A percentile compares a stretch with the other conserved stretches of the same genome.
Conservation (phyloP, 1,140 invertebrate species). For the Prorops nasuta region DNA sequence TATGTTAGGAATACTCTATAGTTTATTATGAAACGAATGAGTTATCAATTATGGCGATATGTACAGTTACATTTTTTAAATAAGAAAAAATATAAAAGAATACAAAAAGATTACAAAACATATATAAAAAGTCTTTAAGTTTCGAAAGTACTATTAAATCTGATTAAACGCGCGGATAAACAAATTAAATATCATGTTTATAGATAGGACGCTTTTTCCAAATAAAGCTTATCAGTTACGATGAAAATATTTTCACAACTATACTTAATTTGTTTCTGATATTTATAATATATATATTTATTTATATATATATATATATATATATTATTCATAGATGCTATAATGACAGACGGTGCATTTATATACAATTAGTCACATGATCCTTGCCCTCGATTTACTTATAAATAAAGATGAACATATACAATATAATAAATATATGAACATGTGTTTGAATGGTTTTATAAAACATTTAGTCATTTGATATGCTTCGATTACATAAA, state of each 20-base stretch:
- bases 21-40: too few species aligned
- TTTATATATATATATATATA: conserved; percentile 35
- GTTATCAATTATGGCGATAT: too few species aligned
- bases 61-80: neutral
- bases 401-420: conserved; percentile 10
- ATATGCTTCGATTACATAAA: too few species aligned
- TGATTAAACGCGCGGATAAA: conserved; percentile 10
- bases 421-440: too few species aligned
- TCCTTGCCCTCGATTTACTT: conserved; percentile 40
- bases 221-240: conserved; percentile 19
- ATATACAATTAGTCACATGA: conserved; percentile 52
- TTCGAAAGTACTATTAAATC: too few species aligned
- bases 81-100: conserved; percentile 2
- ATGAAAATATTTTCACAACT: conserved; percentile 19
- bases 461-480: too few species aligned
- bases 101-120: conserved; percentile 28
- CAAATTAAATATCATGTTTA: conserved; percentile 16
- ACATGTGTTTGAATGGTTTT: too few species aligned
- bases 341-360: conserved; percentile 51
- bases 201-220: conserved; percentile 11
- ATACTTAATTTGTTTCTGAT: conserved; percentile 21
- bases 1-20: too few species aligned
- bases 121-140: conserved; percentile 20
- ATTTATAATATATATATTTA: conserved; percentile 24
- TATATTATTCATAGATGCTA: conserved; percentile 33